Evolutionary conservation across 2,797 vertebrate species (phyloP).

Genomic region (Pseudotriccus pelzelni): DNA sequence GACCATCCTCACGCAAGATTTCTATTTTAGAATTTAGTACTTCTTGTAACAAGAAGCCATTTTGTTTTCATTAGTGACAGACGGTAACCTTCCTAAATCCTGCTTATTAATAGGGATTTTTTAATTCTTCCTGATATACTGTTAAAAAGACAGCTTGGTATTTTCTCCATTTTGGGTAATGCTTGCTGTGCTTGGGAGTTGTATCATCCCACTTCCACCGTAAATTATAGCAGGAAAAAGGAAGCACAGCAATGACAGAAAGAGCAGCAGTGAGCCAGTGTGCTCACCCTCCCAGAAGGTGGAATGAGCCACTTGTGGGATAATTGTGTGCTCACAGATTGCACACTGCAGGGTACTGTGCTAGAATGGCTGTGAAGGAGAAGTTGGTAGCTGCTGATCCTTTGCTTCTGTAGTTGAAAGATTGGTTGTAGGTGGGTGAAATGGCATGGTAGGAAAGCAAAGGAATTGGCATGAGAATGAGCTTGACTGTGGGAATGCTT

Average conservation of each 20-base stretch:
- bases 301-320: neutral
- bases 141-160: neutral
- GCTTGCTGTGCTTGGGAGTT: neutral
- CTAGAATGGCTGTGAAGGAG: neutral
- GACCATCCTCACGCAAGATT: neutral
- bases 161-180: slow-evolving; percentile 8
- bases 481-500: neutral
- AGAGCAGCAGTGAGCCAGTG: neutral
- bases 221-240: neutral
- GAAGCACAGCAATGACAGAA: neutral
- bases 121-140: neutral
- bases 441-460: neutral
- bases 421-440: slow-evolving; percentile 19
- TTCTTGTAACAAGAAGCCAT: neutral
- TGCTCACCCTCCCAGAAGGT: neutral
- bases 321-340: neutral
- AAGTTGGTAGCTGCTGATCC: neutral
- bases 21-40: slow-evolving; percentile 3
- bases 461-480: neutral
- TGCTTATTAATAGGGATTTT: neutral
- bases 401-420: neutral
- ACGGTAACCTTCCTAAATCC: neutral
- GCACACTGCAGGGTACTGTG: slow-evolving; percentile 2
- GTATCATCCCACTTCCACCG: neutral
- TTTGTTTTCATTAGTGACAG: neutral